Conservation (phyloP, 2,888 invertebrate genomes). For the Hanleya hanleyi region DNA sequence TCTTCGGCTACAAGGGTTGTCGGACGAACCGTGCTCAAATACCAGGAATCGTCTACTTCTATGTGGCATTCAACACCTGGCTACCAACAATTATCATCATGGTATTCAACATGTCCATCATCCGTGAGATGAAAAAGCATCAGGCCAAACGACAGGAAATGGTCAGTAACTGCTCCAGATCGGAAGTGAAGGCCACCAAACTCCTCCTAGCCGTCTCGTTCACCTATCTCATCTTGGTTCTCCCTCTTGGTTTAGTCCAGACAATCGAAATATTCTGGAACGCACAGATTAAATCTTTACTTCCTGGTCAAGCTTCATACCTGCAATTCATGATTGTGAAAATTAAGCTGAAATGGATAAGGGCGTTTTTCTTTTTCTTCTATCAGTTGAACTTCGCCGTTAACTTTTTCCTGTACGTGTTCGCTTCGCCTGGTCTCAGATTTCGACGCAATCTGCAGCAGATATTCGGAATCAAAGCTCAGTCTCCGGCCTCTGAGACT, state of each 20-base stretch:
- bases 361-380: constrained; percentile 58
- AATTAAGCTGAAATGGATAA: constrained; percentile 50
- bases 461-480: constrained; percentile 41
- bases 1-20: constrained; percentile 57
- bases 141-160: constrained; percentile 27
- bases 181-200: constrained; percentile 47
- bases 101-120: constrained; percentile 40
- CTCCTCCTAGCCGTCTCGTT: constrained; percentile 47
- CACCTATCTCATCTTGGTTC: constrained; percentile 47
- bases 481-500: background rate
- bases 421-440: constrained; percentile 46
- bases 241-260: constrained; percentile 54
- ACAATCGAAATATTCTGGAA: constrained; percentile 53
- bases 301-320: constrained; percentile 35
- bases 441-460: constrained; percentile 43
- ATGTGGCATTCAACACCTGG: constrained; percentile 58
- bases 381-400: constrained; percentile 56
- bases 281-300: constrained; percentile 22
- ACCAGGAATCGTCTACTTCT: constrained; percentile 51
- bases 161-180: constrained; percentile 19
- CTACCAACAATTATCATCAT: constrained; percentile 49
- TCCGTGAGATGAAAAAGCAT: constrained; percentile 38
- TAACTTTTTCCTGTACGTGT: constrained; percentile 55
- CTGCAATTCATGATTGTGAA: constrained; percentile 42
- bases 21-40: constrained; percentile 48